Percentiles rank a stretch among this genome's conserved stretches.
phyloP scores from a whole-genome alignment of 2,888 invertebrate genomes.

The Notocelia uddmanniana region DNA sequence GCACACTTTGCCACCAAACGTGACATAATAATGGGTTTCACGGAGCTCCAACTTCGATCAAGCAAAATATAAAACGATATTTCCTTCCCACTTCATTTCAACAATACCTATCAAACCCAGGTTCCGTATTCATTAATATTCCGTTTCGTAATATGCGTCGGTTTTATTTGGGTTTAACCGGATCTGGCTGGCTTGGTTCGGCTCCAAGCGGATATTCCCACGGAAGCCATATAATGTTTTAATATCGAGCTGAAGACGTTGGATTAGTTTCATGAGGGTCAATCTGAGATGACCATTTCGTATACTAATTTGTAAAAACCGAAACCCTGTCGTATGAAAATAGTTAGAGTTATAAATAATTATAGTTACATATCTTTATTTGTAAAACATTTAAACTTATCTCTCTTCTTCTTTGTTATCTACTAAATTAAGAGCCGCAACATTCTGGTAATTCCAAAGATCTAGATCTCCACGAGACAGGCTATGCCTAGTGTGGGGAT shows the following conservation, averaged over 20 bases:
- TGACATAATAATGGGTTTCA: not conserved
- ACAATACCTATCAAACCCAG: slow-evolving; percentile 13
- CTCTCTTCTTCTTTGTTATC: too few species aligned
- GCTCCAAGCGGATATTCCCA: slow-evolving; percentile 14
- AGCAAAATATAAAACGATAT: not conserved
- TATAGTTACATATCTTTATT: too few species aligned
- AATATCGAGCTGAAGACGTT: not conserved
- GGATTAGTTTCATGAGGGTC: not conserved
- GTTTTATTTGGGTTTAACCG: slow-evolving; percentile 12
- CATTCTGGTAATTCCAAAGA: too few species aligned
- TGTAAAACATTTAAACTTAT: too few species aligned
- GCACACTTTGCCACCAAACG: too few species aligned
- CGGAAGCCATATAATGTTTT: slow-evolving; percentile 3
- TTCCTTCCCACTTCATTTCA: not conserved
- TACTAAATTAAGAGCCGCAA: too few species aligned
- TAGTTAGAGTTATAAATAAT: too few species aligned
- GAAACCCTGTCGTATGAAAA: too few species aligned
- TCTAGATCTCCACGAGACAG: too few species aligned
- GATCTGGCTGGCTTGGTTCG: slow-evolving; percentile 26
- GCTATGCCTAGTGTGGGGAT: too few species aligned
- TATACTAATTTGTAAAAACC: too few species aligned
- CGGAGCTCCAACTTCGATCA: not conserved
- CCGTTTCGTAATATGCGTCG: slow-evolving; percentile 15
- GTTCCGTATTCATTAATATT: slow-evolving; percentile 32
- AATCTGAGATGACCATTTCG: too few species aligned